Evolutionary conservation across 2,888 invertebrate genomes (phyloP).

Genomic region (Clitarchus hookeri): DNA sequence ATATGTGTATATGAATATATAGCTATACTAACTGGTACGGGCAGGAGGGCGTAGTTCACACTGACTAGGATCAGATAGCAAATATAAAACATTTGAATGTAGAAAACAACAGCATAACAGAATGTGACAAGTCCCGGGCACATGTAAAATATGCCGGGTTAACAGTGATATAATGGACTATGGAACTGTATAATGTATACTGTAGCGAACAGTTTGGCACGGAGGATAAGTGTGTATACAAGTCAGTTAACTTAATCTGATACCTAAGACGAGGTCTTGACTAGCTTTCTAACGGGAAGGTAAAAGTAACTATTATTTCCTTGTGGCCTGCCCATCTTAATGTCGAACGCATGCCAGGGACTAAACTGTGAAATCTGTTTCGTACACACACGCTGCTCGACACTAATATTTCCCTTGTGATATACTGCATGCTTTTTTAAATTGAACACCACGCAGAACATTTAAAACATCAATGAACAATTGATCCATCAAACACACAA

Average conservation of each 20-base stretch:
- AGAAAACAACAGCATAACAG: constrained; percentile 38
- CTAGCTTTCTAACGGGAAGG: constrained; percentile 42
- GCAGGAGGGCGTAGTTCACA: constrained; percentile 31
- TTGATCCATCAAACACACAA: constrained; percentile 35
- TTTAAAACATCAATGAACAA: constrained; percentile 36
- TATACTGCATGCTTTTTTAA: constrained; percentile 18
- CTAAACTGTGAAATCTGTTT: too few species aligned
- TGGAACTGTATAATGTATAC: constrained; percentile 14
- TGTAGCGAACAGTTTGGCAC: neutral
- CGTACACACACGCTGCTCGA: constrained; percentile 20
- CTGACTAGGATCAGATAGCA: constrained; percentile 41
- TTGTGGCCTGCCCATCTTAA: constrained; percentile 10
- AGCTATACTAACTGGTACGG: constrained; percentile 31
- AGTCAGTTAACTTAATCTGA: constrained; percentile 29
- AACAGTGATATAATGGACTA: constrained; percentile 14
- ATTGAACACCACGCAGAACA: constrained; percentile 33
- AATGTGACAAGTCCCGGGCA: constrained; percentile 30
- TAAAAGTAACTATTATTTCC: constrained; percentile 32
- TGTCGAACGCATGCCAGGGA: neutral
- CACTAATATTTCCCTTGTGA: neutral
- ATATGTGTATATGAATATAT: constrained; percentile 30
- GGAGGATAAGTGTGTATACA: neutral
- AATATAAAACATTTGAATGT: constrained; percentile 37
- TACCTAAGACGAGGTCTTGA: constrained; percentile 41
- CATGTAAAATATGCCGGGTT: constrained; percentile 14